Base-by-base conservation (phyloP, 2,888 invertebrate genomes). In the Diaphora mendica region DNA sequence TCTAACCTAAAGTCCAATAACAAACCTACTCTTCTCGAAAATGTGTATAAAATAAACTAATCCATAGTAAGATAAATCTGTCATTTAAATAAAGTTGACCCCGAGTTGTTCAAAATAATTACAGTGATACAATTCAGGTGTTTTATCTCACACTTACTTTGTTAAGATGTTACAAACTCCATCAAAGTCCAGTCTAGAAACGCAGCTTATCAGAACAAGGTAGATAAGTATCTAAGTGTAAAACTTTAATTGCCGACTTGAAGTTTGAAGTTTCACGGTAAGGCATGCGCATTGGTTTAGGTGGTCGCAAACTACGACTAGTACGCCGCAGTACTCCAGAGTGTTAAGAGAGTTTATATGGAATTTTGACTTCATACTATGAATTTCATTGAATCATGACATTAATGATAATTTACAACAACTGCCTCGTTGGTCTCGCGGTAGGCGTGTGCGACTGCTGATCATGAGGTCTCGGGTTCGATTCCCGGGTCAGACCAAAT, bases 131-230 rank as follows among this genome's bases (percentile, higher is more conserved):
- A 75, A 70, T 55, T 79, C 75, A 59, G 30, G 8, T 62, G 75
- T 67, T 48, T 81, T 80, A 77, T 75, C 73, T 73, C 70, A 70
- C 65, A 81, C 66, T 75, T 73, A 81, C 80, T 84, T 78, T 71
- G 69, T 75, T 74, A 81, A 76, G 83, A 81, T 84, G 77, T 78
- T 79, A 83, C 65, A 80, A 84, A 83, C 79, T 82, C 59, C 72
- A 81, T 84, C 79, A 81, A 80, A 82, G 80, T 64, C 74, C 72
- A 55, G 71, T 70, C 48, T 23, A 71, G 71, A 77, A 77, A 73
- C 74, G 72, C 76, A 78, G 81, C 77, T 77, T 78, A 81, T 77
- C 76, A 71, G 48, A 30, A 67, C 70, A 84, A 82, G 74, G 80
- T 76, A 68, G 74, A 79, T 81, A 64, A 55, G 73, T 79, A 73